Percentiles rank a stretch among this genome's conserved stretches.
phyloP scores from a whole-genome alignment of 2,113 vertebrate species.

The Orthonyx spaldingii region DNA sequence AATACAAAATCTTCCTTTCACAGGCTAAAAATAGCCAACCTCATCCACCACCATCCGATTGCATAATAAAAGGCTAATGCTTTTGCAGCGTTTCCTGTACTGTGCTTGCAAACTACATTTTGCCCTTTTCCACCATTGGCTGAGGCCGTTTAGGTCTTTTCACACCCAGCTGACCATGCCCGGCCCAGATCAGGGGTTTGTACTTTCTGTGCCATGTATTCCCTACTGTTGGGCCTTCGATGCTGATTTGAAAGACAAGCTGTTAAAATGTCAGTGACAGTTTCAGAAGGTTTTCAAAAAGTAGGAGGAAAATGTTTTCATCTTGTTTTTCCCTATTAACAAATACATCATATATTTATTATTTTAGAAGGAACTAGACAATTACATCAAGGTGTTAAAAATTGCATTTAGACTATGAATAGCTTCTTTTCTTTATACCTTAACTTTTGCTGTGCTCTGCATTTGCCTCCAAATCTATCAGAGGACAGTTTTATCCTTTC shows the following conservation, averaged over 20 bases:
- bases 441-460: background rate
- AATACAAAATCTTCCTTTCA: background rate
- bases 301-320: background rate
- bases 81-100: background rate
- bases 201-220: background rate
- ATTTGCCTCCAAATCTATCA: background rate
- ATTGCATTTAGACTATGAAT: background rate
- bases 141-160: background rate
- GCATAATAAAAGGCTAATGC: background rate
- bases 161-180: background rate
- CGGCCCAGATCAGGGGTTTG: background rate
- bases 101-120: background rate
- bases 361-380: background rate
- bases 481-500: background rate
- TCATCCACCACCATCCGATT: background rate
- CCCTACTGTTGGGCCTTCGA: rapidly evolving
- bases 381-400: background rate
- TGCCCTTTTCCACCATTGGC: background rate
- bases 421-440: background rate
- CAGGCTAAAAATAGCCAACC: background rate
- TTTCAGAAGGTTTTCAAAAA: background rate
- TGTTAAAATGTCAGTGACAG: background rate
- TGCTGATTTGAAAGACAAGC: background rate
- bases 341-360: background rate
- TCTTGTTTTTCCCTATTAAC: background rate